Base-by-base conservation (phyloP, 2,113 vertebrate species). In the Forbesichthys agassizii region DNA sequence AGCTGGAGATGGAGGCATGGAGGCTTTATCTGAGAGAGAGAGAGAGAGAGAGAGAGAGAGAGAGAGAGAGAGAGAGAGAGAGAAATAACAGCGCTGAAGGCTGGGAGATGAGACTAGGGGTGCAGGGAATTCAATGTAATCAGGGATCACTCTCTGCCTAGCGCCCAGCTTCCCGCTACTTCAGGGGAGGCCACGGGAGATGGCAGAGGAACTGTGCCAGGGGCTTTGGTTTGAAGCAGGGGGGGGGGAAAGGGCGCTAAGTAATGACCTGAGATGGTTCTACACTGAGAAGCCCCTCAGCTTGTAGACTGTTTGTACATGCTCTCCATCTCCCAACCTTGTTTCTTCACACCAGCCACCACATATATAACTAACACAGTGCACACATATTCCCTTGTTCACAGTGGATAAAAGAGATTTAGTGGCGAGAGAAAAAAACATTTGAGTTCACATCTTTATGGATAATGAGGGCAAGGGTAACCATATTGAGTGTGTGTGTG, bases 61-160 rank as follows among this genome's bases (percentile, higher is more conserved):
- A 6, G 46, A 12, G 52, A 13, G 54, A n/a, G 36, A n/a, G 48
- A 33, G 46, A 48, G 9, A 9, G 18, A 13, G 33, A 20, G n/a
- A 13, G 6, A 49, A 42, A 27, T 2, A 27, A 27, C 27, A 27
- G 27, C 27, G 56, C 12, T 33, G 52, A 14, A 7, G 20, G 42
- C 36, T 42, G 56, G 4, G 67, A 66, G 83, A 82, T 60, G 63
- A 66, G 33, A 33, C 59, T 3, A 27, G 64, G 61, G 65, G 75
- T 70, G 54, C 53, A 47, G 71, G 72, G 60, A 83, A 80, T 82
- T 79, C 64, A 71, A 78, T 79, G 71, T 36, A 66, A 71, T 72
- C 66, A 74, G 74, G 55, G 51, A 82, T 68, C 69, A 60, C 56
- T 78, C 63, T 54, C 62, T 48, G 11, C 20, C 46, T 63, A 51